Base-by-base conservation (phyloP, 2,888 invertebrate species). In the Subacronicta megacephala region DNA sequence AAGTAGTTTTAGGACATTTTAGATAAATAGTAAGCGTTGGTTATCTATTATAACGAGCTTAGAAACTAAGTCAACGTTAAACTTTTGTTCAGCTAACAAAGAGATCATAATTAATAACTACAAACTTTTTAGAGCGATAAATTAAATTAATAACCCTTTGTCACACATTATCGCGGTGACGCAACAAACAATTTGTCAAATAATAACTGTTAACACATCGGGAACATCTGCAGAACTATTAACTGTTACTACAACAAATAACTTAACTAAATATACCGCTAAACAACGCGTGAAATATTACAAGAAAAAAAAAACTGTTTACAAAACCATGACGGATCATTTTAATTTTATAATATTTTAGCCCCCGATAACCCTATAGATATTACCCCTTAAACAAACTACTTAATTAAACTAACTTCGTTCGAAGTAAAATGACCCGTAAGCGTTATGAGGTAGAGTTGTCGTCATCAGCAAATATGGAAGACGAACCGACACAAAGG, bases 231-330 rank as follows among this genome's bases (percentile, higher is more conserved):
- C 85, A 75, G 64, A 52, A 37, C 65, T 57, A 47, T 61, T 49
- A 70, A 71, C 62, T 60, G 67, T 63, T 61, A 68, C 41, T 43
- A 64, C 65, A 65, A 58, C 59, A 66, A 67, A 72, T 65, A 75
- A 60, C 86, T 31, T 5, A 31, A 85, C 87, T 89, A 88, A 90
- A 90, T 88, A 88, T 81, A 86, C 81, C 82, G 74, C 79, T 80
- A 90, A 92, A 92, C 90, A 90, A 91, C 86, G 90, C 92, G 89
- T 90, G 87, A 84, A 89, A 85, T 88, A 87, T 89, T 80, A 75
- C 31, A 52, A 33, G 49, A 56, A 85, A 87, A 56, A 85, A 87
- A 83, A 86, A 87, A 87, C 81, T 89, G 89, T 92, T 92, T 90
- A 90, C 87, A 82, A 67, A 81, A 76, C 89, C 90, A 75, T 88